Base-by-base conservation (phyloP, 2,888 invertebrate genomes). In the Pachymerium ferrugineum region DNA sequence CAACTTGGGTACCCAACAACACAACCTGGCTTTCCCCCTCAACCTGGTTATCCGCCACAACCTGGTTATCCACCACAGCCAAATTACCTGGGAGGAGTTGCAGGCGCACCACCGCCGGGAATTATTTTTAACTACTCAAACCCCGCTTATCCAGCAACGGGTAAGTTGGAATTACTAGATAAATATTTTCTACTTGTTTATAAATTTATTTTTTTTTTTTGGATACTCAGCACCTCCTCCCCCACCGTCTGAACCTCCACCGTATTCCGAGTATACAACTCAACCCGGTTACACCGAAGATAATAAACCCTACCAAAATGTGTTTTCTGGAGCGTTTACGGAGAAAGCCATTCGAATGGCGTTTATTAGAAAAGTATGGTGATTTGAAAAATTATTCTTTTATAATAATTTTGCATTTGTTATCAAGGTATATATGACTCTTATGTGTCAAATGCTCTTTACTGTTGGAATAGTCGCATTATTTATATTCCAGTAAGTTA, bases 11-110 rank as follows among this genome's bases (percentile, higher is more conserved):
- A 81, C 74, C 79, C 84, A 10, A 82, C 76, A 16, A n/a, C n/a
- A n/a, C 81, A 80, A 22, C 10, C 54, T 8, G 54, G 54, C 14
- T 54, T 8, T 14, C 67, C 67, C 14, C 67, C 67, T 12, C 67
- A 67, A 62, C 80, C 74, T 72, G 78, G 77, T 6, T 77, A 76
- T 42, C 77, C 77, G 22, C 84, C 81, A 29, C 82, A 74, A n/a
- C 81, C 35, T 80, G 81, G 73, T 83, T 83, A 77, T 83, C 83
- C 29, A 83, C 82, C 79, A 83, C 84, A 10, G 78, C 82, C 3
- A 75, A 80, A 80, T 0, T 81, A 82, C 70, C 84, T 84, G 0
- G 67, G 82, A 81, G 33, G 33, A 33, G 33, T 8, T 33, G 33
- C 33, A 5, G 33, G 33, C 6, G 12, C 33, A 5, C 33, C 33